Conservation (phyloP, 2,113 vertebrate species). For the Entomyzon cyanotis region DNA sequence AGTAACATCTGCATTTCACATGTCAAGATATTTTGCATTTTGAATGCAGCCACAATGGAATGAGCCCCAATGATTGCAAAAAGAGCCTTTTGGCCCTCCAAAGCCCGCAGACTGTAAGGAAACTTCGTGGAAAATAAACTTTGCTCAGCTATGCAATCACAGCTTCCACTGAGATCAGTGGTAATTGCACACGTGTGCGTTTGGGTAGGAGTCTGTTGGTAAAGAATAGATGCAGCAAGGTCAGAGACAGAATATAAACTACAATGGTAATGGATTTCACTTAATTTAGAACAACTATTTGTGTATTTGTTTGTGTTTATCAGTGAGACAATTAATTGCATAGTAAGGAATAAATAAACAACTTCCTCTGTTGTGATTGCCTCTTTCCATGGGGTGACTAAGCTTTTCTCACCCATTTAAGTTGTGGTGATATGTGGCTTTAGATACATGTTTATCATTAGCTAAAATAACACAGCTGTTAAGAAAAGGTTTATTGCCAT, state of each 20-base stretch:
- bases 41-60: not conserved
- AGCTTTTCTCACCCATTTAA: constrained; percentile 18
- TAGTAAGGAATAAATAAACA: not conserved
- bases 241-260: not conserved
- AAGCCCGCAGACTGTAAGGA: not conserved
- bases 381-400: not conserved
- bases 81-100: not conserved
- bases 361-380: not conserved
- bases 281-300: not conserved
- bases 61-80: not conserved
- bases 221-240: not conserved
- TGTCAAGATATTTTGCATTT: not conserved
- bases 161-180: not conserved
- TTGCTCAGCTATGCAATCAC: not conserved
- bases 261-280: not conserved
- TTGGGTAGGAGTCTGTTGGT: not conserved
- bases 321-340: not conserved
- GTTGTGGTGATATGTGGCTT: not conserved
- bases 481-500: constrained; percentile 40
- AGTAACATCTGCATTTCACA: constrained; percentile 24
- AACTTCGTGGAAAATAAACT: not conserved
- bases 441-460: constrained; percentile 49
- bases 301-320: not conserved
- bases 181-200: not conserved
- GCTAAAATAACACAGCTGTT: constrained; percentile 53